These are phyloP conservation scores for Morelia viridis DNA, from an alignment of 2,797 vertebrate species.

Conservation along the genomic window DNA sequence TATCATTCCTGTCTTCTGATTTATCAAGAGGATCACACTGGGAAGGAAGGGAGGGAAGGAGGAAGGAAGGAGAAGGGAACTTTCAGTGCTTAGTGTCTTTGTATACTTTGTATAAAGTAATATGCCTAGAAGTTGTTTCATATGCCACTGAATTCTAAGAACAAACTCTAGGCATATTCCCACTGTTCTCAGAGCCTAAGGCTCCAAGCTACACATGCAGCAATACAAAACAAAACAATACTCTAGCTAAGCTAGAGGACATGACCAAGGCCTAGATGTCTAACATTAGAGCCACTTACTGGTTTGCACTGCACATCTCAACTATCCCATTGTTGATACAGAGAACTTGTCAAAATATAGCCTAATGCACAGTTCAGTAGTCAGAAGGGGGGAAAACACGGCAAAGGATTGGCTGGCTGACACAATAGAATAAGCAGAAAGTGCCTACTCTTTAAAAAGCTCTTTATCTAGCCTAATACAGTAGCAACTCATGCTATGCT, in stretches of 20 bases:
- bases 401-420: constrained; percentile 1
- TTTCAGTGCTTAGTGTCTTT: not conserved
- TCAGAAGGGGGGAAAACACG: not conserved
- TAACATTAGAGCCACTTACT: constrained; percentile 30
- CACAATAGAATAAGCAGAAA: not conserved
- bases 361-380: constrained; percentile 14
- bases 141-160: constrained; percentile 39
- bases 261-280: constrained; percentile 37
- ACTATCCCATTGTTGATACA: not conserved
- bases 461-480: not conserved
- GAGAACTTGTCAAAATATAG: constrained; percentile 13
- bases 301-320: not conserved
- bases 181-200: constrained; percentile 36
- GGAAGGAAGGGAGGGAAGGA: not conserved
- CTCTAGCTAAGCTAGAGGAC: constrained; percentile 41
- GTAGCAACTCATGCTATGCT: not conserved
- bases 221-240: constrained; percentile 21
- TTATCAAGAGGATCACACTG: not conserved
- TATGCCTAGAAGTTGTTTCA: constrained; percentile 38
- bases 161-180: constrained; percentile 52
- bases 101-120: not conserved
- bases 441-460: not conserved
- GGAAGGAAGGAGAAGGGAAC: not conserved
- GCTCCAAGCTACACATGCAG: constrained; percentile 21
- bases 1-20: not conserved